Percentiles rank a stretch among this genome's conserved stretches.
Evolutionary conservation across 1,140 invertebrate genomes (phyloP).

Genomic region (Melitaea cinxia): DNA sequence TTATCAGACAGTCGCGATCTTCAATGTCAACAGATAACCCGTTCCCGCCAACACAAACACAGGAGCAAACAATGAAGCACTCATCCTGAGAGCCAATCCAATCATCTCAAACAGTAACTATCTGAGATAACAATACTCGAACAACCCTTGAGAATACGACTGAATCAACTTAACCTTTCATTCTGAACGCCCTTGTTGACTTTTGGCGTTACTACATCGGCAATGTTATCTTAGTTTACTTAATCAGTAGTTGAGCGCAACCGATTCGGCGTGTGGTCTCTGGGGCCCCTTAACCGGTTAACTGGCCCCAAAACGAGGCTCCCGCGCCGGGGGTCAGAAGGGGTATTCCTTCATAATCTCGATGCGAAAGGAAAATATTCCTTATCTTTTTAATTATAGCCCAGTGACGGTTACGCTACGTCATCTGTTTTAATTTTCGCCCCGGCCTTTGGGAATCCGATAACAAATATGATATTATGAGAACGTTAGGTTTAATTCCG

Average conservation of each 20-base stretch:
- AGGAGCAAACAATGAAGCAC: slow-evolving; percentile 44
- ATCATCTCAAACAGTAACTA: slow-evolving; percentile 76
- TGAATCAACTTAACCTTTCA: slow-evolving; percentile 76
- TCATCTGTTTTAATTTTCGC: slow-evolving; percentile 77
- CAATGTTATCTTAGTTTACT: slow-evolving; percentile 79
- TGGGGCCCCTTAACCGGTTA: slow-evolving; percentile 68
- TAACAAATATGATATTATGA: slow-evolving; percentile 44
- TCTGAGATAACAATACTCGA: slow-evolving; percentile 69
- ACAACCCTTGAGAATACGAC: slow-evolving; percentile 72
- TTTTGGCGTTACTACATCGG: slow-evolving; percentile 71
- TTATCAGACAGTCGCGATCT: slow-evolving; percentile 38
- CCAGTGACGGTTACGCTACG: slow-evolving; percentile 60
- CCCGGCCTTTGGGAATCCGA: slow-evolving; percentile 53
- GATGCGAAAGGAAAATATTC: slow-evolving; percentile 72
- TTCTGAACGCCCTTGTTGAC: slow-evolving; percentile 72
- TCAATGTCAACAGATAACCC: slow-evolving; percentile 49
- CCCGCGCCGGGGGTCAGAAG: slow-evolving; percentile 52
- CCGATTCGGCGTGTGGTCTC: slow-evolving; percentile 64
- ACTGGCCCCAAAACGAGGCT: slow-evolving; percentile 52
- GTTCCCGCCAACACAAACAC: slow-evolving; percentile 42
- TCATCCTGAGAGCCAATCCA: slow-evolving; percentile 69
- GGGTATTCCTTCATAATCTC: slow-evolving; percentile 69
- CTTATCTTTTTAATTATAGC: slow-evolving; percentile 80
- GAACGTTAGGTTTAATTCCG: slow-evolving; percentile 48
- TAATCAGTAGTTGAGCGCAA: slow-evolving; percentile 71